These are phyloP conservation scores for Gobius niger DNA, from an alignment of 2,113 vertebrate species.

Conservation along the genomic window DNA sequence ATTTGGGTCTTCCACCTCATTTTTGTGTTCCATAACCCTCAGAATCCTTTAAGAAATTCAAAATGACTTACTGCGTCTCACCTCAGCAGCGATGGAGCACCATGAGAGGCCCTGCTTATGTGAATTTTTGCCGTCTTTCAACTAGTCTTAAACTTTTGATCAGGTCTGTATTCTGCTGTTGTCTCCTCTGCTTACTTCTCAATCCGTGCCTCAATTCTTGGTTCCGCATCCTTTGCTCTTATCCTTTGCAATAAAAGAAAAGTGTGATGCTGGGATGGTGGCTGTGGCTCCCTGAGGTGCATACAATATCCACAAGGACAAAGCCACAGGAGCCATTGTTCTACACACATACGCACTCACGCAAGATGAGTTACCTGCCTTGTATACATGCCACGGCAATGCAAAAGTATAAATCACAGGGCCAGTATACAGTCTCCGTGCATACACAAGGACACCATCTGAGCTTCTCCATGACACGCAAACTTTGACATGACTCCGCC, in stretches of 20 bases:
- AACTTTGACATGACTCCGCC: conserved; percentile 33
- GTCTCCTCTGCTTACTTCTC: conserved; percentile 10
- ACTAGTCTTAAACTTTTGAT: too few relatives aligned
- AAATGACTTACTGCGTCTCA: too few relatives aligned
- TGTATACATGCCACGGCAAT: conserved; percentile 4
- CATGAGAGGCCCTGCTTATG: too few relatives aligned
- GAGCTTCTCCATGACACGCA: conserved; percentile 21
- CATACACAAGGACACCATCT: conserved; percentile 32
- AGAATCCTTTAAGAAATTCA: too few relatives aligned
- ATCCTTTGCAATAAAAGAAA: conserved; percentile 24
- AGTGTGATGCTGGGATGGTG: neutral
- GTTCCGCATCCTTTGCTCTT: conserved; percentile 15
- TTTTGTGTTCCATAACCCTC: too few relatives aligned
- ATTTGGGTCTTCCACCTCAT: too few relatives aligned
- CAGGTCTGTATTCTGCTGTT: too few relatives aligned
- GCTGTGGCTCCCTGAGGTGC: conserved; percentile 38
- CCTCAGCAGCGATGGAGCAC: too few relatives aligned
- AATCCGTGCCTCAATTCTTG: conserved; percentile 44
- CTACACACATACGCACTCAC: conserved; percentile 10
- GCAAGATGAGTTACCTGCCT: neutral
- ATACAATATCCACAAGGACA: conserved; percentile 30
- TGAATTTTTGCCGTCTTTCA: too few relatives aligned
- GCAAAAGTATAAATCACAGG: conserved; percentile 8
- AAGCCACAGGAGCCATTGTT: conserved; percentile 32
- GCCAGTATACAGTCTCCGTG: conserved; percentile 37